Percentiles rank a stretch among this genome's conserved stretches.
Evolutionary conservation across 2,797 vertebrate genomes (phyloP).

Genomic region (Eleutherodactylus coqui): DNA sequence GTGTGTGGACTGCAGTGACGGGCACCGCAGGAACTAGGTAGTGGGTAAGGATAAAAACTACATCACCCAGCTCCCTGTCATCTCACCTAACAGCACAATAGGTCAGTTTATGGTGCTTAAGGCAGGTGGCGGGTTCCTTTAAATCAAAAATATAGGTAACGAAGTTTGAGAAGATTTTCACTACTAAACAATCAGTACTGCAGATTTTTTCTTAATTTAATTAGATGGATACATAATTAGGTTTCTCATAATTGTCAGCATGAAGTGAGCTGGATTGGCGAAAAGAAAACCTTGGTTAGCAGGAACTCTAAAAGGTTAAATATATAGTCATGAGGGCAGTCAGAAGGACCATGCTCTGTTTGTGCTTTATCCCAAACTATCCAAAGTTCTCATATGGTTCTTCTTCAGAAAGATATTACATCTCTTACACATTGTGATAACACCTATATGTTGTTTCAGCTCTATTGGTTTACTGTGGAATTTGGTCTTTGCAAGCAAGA

Average conservation of each 20-base stretch:
- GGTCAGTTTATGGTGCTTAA: too few relatives aligned
- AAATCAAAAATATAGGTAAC: too few relatives aligned
- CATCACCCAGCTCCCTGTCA: too few relatives aligned
- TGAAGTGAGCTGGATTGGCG: neutral
- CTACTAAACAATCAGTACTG: too few relatives aligned
- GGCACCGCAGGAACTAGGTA: too few relatives aligned
- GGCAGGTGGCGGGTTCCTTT: too few relatives aligned
- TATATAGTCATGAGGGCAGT: neutral
- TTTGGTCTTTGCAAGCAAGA: conserved; percentile 96
- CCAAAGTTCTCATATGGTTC: neutral
- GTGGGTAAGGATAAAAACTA: too few relatives aligned
- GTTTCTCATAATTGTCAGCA: neutral
- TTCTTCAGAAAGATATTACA: neutral
- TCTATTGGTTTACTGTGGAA: conserved; percentile 99
- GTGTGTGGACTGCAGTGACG: too few relatives aligned
- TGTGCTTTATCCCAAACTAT: neutral
- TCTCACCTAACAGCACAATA: too few relatives aligned
- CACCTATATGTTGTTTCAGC: conserved; percentile 72
- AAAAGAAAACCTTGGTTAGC: neutral
- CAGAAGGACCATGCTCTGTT: neutral
- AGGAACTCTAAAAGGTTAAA: neutral
- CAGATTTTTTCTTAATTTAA: too few relatives aligned
- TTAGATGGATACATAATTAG: too few relatives aligned
- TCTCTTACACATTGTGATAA: neutral
- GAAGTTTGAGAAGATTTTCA: too few relatives aligned